Conservation (phyloP, 2,797 vertebrate genomes). For the Acanthurus leucopareius region DNA sequence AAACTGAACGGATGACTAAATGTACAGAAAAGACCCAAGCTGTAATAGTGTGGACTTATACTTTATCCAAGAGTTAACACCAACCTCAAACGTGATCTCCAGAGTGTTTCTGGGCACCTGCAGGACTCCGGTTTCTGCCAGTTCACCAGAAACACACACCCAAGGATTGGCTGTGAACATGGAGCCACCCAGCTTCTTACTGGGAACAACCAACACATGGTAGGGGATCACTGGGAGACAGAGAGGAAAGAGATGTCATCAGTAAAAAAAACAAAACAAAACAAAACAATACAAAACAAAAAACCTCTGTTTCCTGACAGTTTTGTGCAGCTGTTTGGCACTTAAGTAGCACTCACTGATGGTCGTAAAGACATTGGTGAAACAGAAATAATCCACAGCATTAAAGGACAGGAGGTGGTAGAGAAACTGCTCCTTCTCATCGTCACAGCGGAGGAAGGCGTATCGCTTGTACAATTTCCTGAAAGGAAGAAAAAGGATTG, state of each 20-base stretch:
- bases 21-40: background rate
- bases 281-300: background rate
- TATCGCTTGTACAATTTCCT: constrained; percentile 99
- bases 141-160: constrained; percentile 98
- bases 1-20: background rate
- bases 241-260: constrained; percentile 24
- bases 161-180: constrained; percentile 99
- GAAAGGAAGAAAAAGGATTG: constrained; percentile 61
- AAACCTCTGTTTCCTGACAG: background rate
- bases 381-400: constrained; percentile 99
- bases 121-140: constrained; percentile 96
- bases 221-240: constrained; percentile 95
- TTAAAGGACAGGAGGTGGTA: constrained; percentile 99
- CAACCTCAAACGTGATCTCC: constrained; percentile 98
- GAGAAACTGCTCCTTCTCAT: constrained; percentile 99
- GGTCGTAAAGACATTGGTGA: constrained; percentile 99
- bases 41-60: background rate
- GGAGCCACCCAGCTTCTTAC: constrained; percentile 98
- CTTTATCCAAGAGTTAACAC: constrained; percentile 47
- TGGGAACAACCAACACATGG: constrained; percentile 95
- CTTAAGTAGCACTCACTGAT: constrained; percentile 90
- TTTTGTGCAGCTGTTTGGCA: background rate
- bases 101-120: constrained; percentile 95
- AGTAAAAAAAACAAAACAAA: no score
- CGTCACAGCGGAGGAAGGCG: constrained; percentile 97